Evolutionary conservation across 2,888 invertebrate species (phyloP).

Genomic region (Luffia ferchaultella): DNA sequence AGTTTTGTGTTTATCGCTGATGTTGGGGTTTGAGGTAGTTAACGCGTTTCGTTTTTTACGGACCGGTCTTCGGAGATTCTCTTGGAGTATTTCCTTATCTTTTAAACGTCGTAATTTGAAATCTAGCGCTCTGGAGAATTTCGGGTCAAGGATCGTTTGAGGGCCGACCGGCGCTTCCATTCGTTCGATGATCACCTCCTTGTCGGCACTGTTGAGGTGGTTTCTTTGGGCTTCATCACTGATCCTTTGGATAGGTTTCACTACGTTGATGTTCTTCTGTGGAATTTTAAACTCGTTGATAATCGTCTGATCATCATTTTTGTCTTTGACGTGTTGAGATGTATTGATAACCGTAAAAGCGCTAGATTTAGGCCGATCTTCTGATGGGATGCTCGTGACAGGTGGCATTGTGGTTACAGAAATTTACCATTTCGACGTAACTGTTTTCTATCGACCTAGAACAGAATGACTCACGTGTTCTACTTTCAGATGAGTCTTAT

Average conservation of each 20-base stretch:
- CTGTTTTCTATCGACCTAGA: slow-evolving; percentile 1
- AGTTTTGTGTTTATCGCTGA: slow-evolving; percentile 28
- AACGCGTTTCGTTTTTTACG: slow-evolving; percentile 32
- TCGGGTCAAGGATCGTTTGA: slow-evolving; percentile 44
- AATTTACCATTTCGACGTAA: slow-evolving; percentile 1
- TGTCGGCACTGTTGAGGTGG: slow-evolving; percentile 6
- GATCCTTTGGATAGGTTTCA: slow-evolving; percentile 37
- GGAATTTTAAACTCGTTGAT: neutral
- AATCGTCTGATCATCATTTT: neutral
- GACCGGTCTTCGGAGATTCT: slow-evolving; percentile 37
- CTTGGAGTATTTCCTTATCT: slow-evolving; percentile 58
- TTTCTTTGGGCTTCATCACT: slow-evolving; percentile 9
- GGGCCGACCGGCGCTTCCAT: slow-evolving; percentile 17
- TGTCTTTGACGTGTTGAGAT: neutral
- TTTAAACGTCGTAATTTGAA: slow-evolving; percentile 75
- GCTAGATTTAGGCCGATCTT: slow-evolving; percentile 21
- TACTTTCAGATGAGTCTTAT: neutral
- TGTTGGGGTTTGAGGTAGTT: slow-evolving; percentile 66
- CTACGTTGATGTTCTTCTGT: slow-evolving; percentile 19
- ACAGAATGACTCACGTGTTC: slow-evolving; percentile 1
- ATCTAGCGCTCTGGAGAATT: slow-evolving; percentile 76
- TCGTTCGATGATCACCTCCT: slow-evolving; percentile 7
- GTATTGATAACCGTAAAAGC: slow-evolving; percentile 36
- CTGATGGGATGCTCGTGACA: slow-evolving; percentile 22
- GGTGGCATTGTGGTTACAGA: slow-evolving; percentile 31